Base-by-base conservation (phyloP, 2,113 vertebrate species). In the Laticauda laticaudata region DNA sequence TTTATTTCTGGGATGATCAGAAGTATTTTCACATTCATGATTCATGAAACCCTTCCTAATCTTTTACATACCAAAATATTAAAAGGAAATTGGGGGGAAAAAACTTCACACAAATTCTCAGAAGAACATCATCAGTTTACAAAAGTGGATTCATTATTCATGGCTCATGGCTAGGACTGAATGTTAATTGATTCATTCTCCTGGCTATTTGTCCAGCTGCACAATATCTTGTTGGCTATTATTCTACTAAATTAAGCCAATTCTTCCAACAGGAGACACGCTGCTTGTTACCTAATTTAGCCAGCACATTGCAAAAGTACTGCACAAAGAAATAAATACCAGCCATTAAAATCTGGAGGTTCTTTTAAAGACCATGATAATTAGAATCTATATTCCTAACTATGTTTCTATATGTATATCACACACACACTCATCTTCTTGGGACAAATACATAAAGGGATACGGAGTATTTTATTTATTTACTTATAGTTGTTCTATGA, bases 181-280 rank as follows among this genome's bases (percentile, higher is more conserved):
- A 57, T 93, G 45, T n/a, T 92, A 91, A 55, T 94, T 94, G 10
- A 0, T 88, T 59, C 86, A 85, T 10, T 95, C 55, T 48, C 48
- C 43, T 45, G 61, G 56, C 29, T 93, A 93, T 90, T 86, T 90
- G 92, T 89, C 87, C 93, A 89, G 48, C 45, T 88, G 87, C 87
- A 91, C 51, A 86, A 51, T 89, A 88, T 89, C 34, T 93, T 61
- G 89, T 93, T 89, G 59, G 69, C 56, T 88, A 89, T 86, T 93
- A 92, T 64, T 89, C 56, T 86, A 45, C 87, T 89, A 89, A 89
- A 93, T 91, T 85, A 91, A 89, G 29, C 11, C 54, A n/a, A 61
- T 89, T 92, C 87, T 88, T 29, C 55, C 55, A 54, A 61, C 86
- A 45, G 23, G 3, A 86, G 48, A 56, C 45, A 57, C 23, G n/a